Evolutionary conservation across 2,797 vertebrate genomes (phyloP).

Genomic region (Hyperoplus lanceolatus): DNA sequence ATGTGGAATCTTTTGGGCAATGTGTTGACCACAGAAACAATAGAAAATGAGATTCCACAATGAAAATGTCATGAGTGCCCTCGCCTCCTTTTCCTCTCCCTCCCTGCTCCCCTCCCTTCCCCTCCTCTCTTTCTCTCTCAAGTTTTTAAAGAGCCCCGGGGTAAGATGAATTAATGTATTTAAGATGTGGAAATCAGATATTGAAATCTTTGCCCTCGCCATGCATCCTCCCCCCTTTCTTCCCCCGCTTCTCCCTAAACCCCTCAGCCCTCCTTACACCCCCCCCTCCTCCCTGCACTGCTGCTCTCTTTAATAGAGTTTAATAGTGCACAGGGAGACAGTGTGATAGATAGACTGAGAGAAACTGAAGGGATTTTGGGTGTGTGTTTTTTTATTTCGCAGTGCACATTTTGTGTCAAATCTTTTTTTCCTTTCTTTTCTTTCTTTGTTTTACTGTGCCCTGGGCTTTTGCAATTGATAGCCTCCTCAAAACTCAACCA

Average conservation of each 20-base stretch:
- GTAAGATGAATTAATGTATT: constrained; percentile 86
- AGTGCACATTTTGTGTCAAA: constrained; percentile 80
- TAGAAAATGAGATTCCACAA: constrained; percentile 81
- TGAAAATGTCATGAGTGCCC: constrained; percentile 82
- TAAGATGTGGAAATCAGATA: constrained; percentile 89
- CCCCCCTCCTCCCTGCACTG: constrained; percentile 70
- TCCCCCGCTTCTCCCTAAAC: constrained; percentile 75
- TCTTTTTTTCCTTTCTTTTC: constrained; percentile 60
- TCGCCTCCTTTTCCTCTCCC: constrained; percentile 61
- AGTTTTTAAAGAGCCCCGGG: constrained; percentile 80
- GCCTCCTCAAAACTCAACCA: constrained; percentile 89
- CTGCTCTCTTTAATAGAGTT: constrained; percentile 84
- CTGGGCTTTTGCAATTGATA: constrained; percentile 98
- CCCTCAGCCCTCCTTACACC: constrained; percentile 59
- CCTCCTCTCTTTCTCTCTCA: constrained; percentile 61
- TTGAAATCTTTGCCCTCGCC: constrained; percentile 92
- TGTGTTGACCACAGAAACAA: constrained; percentile 82
- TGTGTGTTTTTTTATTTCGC: constrained; percentile 79
- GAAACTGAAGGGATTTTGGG: constrained; percentile 81
- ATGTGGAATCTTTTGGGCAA: constrained; percentile 81
- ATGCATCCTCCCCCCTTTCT: constrained; percentile 85
- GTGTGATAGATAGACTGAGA: constrained; percentile 88
- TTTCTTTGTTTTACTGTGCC: constrained; percentile 90
- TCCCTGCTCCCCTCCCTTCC: constrained; percentile 46
- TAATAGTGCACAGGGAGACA: constrained; percentile 84